These are phyloP conservation scores for Netelia inedita DNA, from an alignment of 2,888 invertebrate genomes.

Conservation along the genomic window DNA sequence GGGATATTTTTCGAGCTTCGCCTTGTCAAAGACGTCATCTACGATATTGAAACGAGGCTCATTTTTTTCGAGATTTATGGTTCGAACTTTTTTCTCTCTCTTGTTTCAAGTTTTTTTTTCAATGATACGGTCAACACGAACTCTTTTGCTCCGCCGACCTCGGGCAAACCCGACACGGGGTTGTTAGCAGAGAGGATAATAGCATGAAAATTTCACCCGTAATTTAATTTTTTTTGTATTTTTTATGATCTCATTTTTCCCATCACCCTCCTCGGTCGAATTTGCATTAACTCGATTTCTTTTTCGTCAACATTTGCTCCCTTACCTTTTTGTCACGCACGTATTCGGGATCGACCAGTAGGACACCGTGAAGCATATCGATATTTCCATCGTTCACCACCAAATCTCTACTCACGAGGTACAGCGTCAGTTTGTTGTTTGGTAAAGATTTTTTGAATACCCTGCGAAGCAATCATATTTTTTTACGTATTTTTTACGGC, in stretches of 20 bases:
- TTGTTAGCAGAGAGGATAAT: constrained; percentile 14
- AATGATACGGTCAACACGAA: constrained; percentile 8
- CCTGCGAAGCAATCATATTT: constrained; percentile 84
- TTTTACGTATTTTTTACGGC: neutral
- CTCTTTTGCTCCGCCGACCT: constrained; percentile 23
- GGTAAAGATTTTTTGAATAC: constrained; percentile 96
- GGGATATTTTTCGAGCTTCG: no score
- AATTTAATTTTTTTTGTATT: neutral
- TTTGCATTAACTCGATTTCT: constrained; percentile 11
- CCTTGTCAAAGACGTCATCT: no score
- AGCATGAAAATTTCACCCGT: constrained; percentile 12
- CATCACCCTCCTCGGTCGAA: neutral
- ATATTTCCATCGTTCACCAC: constrained; percentile 91
- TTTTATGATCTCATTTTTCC: neutral
- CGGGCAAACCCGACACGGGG: neutral
- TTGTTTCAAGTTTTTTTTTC: constrained; percentile 9
- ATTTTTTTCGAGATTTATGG: no score
- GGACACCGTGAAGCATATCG: constrained; percentile 95
- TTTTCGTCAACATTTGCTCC: constrained; percentile 11
- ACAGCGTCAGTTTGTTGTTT: constrained; percentile 93
- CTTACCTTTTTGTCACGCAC: constrained; percentile 91
- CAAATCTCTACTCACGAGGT: constrained; percentile 93
- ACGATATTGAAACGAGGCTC: no score
- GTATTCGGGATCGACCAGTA: constrained; percentile 96
- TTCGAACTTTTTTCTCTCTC: neutral